Evolutionary conservation across 2,797 vertebrate genomes (phyloP).

Genomic region (Gambusia yucatana): DNA sequence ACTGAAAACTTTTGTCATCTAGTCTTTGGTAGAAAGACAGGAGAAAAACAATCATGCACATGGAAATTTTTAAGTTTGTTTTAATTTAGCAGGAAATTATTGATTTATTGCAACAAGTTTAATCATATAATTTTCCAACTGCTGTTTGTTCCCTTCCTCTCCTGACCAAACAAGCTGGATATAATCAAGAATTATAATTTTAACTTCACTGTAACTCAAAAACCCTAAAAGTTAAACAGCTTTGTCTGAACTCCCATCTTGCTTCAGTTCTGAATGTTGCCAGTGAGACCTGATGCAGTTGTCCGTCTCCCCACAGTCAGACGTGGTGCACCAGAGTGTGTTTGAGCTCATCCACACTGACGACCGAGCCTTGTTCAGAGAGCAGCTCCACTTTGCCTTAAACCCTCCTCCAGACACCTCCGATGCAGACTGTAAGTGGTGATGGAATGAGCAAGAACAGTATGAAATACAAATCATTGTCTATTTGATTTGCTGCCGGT

Average conservation of each 20-base stretch:
- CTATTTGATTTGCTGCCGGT: background rate
- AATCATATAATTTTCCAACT: background rate
- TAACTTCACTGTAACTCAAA: background rate
- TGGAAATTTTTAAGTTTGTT: too few species aligned
- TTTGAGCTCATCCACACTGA: conserved; percentile 86
- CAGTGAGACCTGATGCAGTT: background rate
- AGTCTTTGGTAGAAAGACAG: too few species aligned
- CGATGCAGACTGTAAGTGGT: conserved; percentile 53
- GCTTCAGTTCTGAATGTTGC: background rate
- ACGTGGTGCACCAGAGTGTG: conserved; percentile 86
- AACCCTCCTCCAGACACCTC: conserved; percentile 48
- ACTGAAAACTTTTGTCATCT: too few species aligned
- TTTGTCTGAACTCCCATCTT: background rate
- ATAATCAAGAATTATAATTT: background rate
- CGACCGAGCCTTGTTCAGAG: conserved; percentile 76
- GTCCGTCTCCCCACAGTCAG: conserved; percentile 74
- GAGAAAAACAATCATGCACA: too few species aligned
- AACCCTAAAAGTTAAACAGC: background rate
- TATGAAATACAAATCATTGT: background rate
- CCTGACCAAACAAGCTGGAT: background rate
- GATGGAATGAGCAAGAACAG: background rate
- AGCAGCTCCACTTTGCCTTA: conserved; percentile 79
- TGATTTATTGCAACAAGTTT: too few species aligned
- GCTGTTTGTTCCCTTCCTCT: background rate
- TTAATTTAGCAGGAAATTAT: too few species aligned